Evolutionary conservation across 2,113 vertebrate genomes (phyloP), one percentile per base, ranked within the genome.

Genomic region (Neofelis nebulosa): DNA sequence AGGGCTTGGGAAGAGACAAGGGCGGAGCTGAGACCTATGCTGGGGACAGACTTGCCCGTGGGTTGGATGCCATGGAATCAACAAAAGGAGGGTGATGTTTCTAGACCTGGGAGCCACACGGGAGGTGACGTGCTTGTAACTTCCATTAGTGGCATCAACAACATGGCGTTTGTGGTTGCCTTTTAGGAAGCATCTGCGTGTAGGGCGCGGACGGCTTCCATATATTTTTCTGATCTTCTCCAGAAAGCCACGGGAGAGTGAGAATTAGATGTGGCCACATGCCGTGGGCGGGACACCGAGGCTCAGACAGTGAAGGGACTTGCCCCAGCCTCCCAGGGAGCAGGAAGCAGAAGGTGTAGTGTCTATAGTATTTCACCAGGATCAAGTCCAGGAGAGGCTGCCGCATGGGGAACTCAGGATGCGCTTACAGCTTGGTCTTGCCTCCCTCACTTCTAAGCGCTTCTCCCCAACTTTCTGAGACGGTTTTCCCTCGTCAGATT

Each of bases 401-500:
- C 14, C 29, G 33, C n/a, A 2, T 0, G 0, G 12, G 29, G 14
- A 7, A 33, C 3, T n/a, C 8, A 52, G 2, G n/a, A 3, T 7
- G 15, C 3, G 2, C 25, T 27, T 50, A 3, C 12, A 1, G 31
- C 16, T 74, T 16, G 14, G 21, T 48, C 74, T 48, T 48, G 27
- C 15, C 2, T 15, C 19, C 19, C 55, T 11, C 19, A 33, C 55
- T 93, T 82, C 29, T 15, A 41, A 71, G 38, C 15, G 23, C 36
- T 65, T 88, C 19, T 71, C 55, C 21, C 38, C 71, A 82, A 45
- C 38, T 55, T 87, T 68, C 41, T 23, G 33, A 87, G 57, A 18
- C 52, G 41, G 27, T 57, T 66, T 86, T 18, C 31, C 29, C 6
- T 85, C 4, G 21, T 50, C 33, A n/a, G 29, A 27, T 90, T 65